Evolutionary conservation across 2,113 vertebrate species (phyloP).

Genomic region (Herpetotheres cachinnans): DNA sequence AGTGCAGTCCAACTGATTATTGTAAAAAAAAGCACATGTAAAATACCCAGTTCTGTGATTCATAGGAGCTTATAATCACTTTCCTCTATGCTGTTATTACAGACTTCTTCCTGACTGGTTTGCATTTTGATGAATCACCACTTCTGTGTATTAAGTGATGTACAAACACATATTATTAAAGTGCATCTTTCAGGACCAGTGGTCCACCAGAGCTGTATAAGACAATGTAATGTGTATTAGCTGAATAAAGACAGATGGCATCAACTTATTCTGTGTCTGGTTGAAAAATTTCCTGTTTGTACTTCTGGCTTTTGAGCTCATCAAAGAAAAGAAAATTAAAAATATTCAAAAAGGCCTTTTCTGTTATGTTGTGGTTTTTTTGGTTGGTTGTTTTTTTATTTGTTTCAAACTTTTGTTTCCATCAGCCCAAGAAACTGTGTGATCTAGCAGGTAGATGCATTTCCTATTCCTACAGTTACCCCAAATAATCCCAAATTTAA

Average conservation of each 20-base stretch:
- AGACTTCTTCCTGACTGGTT: background rate
- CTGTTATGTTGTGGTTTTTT: accelerated
- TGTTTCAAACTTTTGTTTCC: background rate
- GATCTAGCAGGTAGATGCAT: background rate
- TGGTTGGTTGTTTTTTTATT: background rate
- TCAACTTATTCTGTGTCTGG: background rate
- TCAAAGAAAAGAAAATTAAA: background rate
- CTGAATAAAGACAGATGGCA: background rate
- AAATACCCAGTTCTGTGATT: background rate
- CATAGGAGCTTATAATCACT: background rate
- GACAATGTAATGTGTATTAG: background rate
- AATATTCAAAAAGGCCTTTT: background rate
- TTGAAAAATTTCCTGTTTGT: background rate
- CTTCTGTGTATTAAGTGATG: background rate
- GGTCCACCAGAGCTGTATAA: background rate
- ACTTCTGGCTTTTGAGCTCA: background rate
- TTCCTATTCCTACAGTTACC: background rate
- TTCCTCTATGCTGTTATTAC: background rate
- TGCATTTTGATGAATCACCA: constrained; percentile 13
- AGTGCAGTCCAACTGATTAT: constrained; percentile 43
- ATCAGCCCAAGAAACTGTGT: background rate
- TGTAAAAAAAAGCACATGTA: background rate
- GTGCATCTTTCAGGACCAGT: background rate
- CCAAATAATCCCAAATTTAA: background rate
- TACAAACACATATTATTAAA: background rate